Evolutionary conservation across 2,797 vertebrate species (phyloP).

Genomic region (Pantherophis vulpinus): DNA sequence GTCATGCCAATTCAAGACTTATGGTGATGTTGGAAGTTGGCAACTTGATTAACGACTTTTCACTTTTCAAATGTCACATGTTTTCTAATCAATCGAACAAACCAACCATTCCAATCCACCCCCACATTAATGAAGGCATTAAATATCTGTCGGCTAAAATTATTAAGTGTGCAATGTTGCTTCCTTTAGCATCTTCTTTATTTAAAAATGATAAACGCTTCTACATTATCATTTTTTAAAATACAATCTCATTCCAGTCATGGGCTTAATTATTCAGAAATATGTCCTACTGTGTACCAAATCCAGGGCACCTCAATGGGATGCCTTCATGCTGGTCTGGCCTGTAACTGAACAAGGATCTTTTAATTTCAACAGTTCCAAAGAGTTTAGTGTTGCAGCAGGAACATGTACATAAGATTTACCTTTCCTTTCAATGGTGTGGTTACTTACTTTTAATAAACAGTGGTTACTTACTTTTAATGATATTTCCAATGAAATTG

Average conservation of each 20-base stretch:
- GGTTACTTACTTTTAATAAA: neutral
- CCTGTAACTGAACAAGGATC: rapidly evolving
- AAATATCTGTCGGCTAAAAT: neutral
- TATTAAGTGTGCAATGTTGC: neutral
- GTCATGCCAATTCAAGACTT: neutral
- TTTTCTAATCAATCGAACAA: neutral
- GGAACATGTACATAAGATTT: neutral
- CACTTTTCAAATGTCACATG: neutral
- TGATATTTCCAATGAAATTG: neutral
- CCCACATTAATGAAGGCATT: neutral
- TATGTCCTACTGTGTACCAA: neutral
- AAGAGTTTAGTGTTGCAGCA: neutral
- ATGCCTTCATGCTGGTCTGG: neutral
- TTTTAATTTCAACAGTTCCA: conserved; percentile 2
- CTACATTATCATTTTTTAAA: neutral
- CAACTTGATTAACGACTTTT: neutral
- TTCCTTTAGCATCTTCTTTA: neutral
- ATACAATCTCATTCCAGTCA: neutral
- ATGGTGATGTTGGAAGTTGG: neutral
- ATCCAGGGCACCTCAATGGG: neutral
- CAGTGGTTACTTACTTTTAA: neutral
- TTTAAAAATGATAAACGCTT: neutral
- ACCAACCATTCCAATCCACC: neutral
- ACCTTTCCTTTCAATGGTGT: neutral
- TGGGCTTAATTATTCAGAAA: conserved; percentile 17